Base-by-base conservation (phyloP, 2,113 vertebrate genomes). In the Callionymus lyra region DNA sequence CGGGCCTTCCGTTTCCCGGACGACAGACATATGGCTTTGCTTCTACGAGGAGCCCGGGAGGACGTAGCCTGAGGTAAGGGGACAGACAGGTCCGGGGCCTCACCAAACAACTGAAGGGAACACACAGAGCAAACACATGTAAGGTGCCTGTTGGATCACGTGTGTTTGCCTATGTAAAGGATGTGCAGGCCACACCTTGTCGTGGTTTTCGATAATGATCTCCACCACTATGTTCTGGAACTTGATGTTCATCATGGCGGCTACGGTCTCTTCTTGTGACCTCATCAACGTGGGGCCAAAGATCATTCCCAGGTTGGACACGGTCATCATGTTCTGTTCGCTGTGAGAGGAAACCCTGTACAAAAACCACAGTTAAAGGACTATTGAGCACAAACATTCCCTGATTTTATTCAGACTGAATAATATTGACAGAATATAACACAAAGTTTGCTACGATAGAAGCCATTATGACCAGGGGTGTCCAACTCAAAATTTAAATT, bases 191-290 rank as follows among this genome's bases (percentile, higher is more conserved):
- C 1, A 0, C 37, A 91, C 93, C 89, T 98, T 98, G 66, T 94
- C 81, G 58, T 94, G 93, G 79, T 98, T 94, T 68, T 98, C 94
- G 34, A 98, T 98, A 38, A 98, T 86, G 53, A 98, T 94, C 79
- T 98, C 94, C 50, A 97, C 91, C 40, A 98, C 93, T 41, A 98
- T 95, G 67, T 97, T 98, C 80, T 98, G 94, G 81, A 98, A 98
- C 70, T 98, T 98, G 71, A 98, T 97, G 77, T 97, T 98, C 93
- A 98, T 97, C 94, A 98, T 97, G 62, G 94, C 94, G 6, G 94
- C 94, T 66, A 98, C 94, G 0, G 94, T 98, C 81, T 98, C 94
- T 45, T 98, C 93, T 69, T 97, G 94, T 0, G 93, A 93, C 77
- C 93, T 88, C 94, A 98, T 96, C 46, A 98, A 60, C 0, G 94